Conservation (phyloP, 2,113 vertebrate species). For the Python bivittatus region DNA sequence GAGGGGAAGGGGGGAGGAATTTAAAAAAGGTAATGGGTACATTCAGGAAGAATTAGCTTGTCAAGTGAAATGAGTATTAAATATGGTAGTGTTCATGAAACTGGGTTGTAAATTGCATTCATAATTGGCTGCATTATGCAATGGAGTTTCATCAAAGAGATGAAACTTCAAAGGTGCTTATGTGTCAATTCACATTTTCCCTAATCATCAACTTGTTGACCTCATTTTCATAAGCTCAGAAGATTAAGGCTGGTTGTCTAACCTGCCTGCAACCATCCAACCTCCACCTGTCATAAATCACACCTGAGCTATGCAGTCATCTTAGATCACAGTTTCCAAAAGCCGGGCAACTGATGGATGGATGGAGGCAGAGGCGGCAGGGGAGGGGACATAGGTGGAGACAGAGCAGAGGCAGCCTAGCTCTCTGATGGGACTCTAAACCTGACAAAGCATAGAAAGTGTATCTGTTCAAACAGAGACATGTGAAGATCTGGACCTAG, state of each 20-base stretch:
- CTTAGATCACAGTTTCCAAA: not conserved
- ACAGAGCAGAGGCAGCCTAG: not conserved
- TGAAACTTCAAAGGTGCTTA: constrained; percentile 38
- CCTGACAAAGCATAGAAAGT: not conserved
- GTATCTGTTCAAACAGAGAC: not conserved
- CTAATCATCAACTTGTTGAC: constrained; percentile 43
- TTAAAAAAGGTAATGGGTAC: not conserved
- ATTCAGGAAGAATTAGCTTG: constrained; percentile 25
- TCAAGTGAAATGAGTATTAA: constrained; percentile 35
- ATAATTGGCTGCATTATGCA: constrained; percentile 9
- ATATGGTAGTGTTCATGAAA: constrained; percentile 31
- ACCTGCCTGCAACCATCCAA: not conserved
- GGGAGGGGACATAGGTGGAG: not conserved
- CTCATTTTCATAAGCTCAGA: constrained; percentile 39
- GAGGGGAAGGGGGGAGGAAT: not conserved
- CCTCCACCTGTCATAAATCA: constrained; percentile 9
- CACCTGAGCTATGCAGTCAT: not conserved
- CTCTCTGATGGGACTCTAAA: too few species aligned
- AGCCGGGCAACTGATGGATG: not conserved
- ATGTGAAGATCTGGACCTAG: not conserved
- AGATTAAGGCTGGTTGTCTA: not conserved
- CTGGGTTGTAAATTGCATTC: constrained; percentile 4
- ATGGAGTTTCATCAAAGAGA: not conserved
- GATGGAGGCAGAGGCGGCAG: not conserved
- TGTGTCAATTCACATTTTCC: constrained; percentile 44